These are phyloP conservation scores for Lamprologus sp. DNA, from an alignment of 2,113 vertebrate genomes.

Conservation along the genomic window DNA sequence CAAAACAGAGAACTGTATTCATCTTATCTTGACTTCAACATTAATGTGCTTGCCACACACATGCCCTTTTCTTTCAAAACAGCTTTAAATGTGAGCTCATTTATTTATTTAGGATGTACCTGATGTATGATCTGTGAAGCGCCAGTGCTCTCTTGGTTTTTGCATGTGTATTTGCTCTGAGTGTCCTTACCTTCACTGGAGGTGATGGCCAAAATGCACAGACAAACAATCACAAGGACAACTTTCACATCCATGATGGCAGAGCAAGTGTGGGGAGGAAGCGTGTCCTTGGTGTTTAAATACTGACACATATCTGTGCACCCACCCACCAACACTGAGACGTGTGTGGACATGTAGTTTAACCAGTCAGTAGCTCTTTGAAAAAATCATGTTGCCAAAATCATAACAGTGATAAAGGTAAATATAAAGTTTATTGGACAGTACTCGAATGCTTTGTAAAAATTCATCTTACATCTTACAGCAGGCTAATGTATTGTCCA, in stretches of 20 bases:
- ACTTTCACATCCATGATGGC: constrained; percentile 59
- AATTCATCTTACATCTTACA: not conserved
- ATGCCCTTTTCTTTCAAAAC: not conserved
- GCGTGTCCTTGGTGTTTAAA: not conserved
- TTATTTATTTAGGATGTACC: not conserved
- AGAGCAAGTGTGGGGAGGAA: not conserved
- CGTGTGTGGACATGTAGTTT: not conserved
- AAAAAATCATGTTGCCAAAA: not conserved
- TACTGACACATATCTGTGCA: not conserved
- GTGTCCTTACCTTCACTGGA: constrained; percentile 59
- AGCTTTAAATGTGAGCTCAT: not conserved
- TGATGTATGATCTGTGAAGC: not conserved
- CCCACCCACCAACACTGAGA: not conserved
- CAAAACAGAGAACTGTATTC: not conserved
- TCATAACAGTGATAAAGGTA: not conserved
- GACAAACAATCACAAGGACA: constrained; percentile 1
- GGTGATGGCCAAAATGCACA: constrained; percentile 33
- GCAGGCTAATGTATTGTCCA: not conserved
- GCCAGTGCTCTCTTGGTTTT: not conserved
- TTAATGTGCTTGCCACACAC: not conserved
- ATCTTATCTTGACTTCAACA: not conserved
- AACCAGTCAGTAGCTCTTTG: not conserved
- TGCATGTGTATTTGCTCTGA: not conserved
- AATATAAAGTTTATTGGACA: not conserved
- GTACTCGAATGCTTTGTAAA: not conserved